Evolutionary conservation across 2,888 invertebrate species (phyloP).

Genomic region (Gymnoscelis rufifasciata): DNA sequence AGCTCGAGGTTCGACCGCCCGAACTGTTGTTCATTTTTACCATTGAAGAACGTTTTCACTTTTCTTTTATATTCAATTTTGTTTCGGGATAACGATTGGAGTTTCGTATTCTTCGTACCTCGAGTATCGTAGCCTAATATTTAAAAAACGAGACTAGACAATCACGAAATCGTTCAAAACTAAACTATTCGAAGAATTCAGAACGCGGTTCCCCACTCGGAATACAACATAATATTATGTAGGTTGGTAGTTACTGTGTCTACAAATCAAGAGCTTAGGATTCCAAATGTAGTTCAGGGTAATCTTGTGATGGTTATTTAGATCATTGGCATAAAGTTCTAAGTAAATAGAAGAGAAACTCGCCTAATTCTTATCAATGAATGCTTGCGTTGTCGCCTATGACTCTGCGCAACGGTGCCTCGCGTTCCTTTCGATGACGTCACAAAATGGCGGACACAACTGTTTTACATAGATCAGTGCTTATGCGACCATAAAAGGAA

Average conservation of each 20-base stretch:
- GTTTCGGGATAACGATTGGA: too few relatives aligned
- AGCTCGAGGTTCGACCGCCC: neutral
- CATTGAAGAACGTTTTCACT: too few relatives aligned
- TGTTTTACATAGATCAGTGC: slow-evolving; percentile 25
- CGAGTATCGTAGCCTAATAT: too few relatives aligned
- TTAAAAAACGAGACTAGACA: slow-evolving; percentile 40
- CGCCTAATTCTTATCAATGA: slow-evolving; percentile 69
- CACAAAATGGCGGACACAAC: slow-evolving; percentile 66
- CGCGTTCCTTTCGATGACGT: slow-evolving; percentile 67
- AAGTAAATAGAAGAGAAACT: slow-evolving; percentile 10
- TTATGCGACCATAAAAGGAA: neutral
- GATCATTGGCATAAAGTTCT: slow-evolving; percentile 30
- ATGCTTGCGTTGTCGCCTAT: slow-evolving; percentile 56
- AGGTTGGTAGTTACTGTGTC: slow-evolving; percentile 16
- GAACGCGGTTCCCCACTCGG: slow-evolving; percentile 18
- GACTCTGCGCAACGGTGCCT: slow-evolving; percentile 54
- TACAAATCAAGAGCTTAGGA: slow-evolving; percentile 22
- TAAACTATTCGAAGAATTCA: slow-evolving; percentile 28
- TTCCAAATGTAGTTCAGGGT: slow-evolving; percentile 22
- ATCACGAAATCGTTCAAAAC: slow-evolving; percentile 40
- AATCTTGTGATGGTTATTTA: slow-evolving; percentile 33
- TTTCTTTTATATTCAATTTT: too few relatives aligned
- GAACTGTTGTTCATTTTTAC: too few relatives aligned
- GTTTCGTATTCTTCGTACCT: too few relatives aligned
- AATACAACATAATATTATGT: slow-evolving; percentile 36